Percentiles rank a stretch among this genome's conserved stretches.
Evolutionary conservation across 2,888 invertebrate species (phyloP).

Genomic region (Drosophila neonasuta): DNA sequence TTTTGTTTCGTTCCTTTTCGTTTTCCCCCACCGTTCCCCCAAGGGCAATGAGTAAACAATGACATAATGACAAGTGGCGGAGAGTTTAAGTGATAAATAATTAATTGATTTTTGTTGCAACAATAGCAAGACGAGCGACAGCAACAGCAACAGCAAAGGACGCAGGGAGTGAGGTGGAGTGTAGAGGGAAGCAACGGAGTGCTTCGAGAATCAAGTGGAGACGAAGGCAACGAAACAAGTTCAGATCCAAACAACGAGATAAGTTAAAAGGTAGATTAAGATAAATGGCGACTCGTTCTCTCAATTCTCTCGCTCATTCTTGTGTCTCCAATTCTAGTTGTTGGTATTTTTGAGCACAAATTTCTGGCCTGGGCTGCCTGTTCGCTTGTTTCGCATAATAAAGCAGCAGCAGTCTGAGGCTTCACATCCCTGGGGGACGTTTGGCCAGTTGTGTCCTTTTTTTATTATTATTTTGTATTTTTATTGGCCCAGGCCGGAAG

Average conservation of each 20-base stretch:
- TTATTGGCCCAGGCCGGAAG: slow-evolving; percentile 74
- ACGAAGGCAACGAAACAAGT: slow-evolving; percentile 48
- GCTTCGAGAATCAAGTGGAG: slow-evolving; percentile 29
- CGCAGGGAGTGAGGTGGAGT: not conserved
- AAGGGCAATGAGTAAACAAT: slow-evolving; percentile 80
- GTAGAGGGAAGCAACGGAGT: slow-evolving; percentile 21
- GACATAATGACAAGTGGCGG: slow-evolving; percentile 82
- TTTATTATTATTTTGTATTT: slow-evolving; percentile 39
- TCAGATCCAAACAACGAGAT: slow-evolving; percentile 71
- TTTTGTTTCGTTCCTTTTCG: slow-evolving; percentile 16
- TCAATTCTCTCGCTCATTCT: not conserved
- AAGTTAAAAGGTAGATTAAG: slow-evolving; percentile 79
- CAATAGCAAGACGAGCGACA: slow-evolving; percentile 45
- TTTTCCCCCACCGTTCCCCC: slow-evolving; percentile 35
- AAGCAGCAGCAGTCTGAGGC: slow-evolving; percentile 55
- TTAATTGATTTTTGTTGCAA: slow-evolving; percentile 81
- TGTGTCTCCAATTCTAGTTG: slow-evolving; percentile 24
- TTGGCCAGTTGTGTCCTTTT: slow-evolving; percentile 74
- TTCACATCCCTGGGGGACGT: slow-evolving; percentile 59
- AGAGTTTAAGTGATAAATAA: slow-evolving; percentile 82
- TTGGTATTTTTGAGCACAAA: slow-evolving; percentile 74
- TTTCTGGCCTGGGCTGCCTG: slow-evolving; percentile 58
- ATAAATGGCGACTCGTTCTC: slow-evolving; percentile 56
- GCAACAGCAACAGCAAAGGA: not conserved
- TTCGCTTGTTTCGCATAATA: slow-evolving; percentile 76